A percentile compares a stretch with the other conserved stretches of the same genome.
Evolutionary conservation across 2,113 vertebrate species (phyloP).

Genomic region (Cynopterus brachyotis): DNA sequence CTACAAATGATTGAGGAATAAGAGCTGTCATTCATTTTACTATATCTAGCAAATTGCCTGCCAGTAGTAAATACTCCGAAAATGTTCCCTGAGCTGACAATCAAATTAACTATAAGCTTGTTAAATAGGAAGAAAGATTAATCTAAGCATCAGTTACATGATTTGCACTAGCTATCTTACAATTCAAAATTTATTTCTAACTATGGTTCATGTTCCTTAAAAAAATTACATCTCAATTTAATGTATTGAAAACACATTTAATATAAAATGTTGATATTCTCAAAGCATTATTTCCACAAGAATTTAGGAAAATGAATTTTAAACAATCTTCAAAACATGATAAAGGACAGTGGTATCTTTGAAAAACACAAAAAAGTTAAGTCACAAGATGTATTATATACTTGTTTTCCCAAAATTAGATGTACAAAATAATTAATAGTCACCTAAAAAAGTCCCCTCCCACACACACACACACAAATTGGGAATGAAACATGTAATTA

Average conservation of each 20-base stretch:
- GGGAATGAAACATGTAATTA: slow-evolving; percentile 57
- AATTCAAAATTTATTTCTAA: slow-evolving; percentile 34
- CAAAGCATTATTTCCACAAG: slow-evolving; percentile 71
- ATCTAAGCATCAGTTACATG: neutral
- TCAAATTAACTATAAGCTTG: neutral
- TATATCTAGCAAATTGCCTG: neutral
- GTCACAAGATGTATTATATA: slow-evolving; percentile 59
- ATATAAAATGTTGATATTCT: slow-evolving; percentile 79
- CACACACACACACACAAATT: slow-evolving; percentile 27
- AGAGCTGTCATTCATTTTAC: neutral
- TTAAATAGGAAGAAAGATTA: slow-evolving; percentile 45
- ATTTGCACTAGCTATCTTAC: neutral
- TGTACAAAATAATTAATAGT: slow-evolving; percentile 62
- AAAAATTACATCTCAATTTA: slow-evolving; percentile 49
- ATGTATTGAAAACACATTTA: slow-evolving; percentile 79
- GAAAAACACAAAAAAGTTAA: slow-evolving; percentile 67
- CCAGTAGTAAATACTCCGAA: neutral
- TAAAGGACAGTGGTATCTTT: slow-evolving; percentile 64
- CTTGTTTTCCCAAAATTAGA: slow-evolving; percentile 63
- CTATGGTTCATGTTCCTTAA: neutral
- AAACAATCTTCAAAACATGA: slow-evolving; percentile 68
- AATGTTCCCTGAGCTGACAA: neutral
- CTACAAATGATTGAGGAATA: slow-evolving; percentile 4
- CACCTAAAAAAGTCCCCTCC: slow-evolving; percentile 55
- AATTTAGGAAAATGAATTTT: slow-evolving; percentile 72